Percentiles rank a stretch among this genome's conserved stretches.
These are phyloP conservation scores for Saccostrea glomerata DNA, from an alignment of 1,140 invertebrate species.

Conservation along the genomic window DNA sequence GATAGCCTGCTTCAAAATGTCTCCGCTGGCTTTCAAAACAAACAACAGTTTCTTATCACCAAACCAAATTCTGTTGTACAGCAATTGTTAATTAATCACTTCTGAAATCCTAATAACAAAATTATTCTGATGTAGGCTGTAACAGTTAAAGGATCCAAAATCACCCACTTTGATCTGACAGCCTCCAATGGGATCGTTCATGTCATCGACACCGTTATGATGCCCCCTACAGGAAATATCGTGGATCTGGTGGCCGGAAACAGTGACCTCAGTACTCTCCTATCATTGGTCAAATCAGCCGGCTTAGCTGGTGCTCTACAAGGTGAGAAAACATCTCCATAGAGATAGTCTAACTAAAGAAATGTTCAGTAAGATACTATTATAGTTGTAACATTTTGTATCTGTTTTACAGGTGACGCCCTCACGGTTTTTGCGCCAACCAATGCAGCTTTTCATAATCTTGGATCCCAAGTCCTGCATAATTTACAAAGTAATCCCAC, in stretches of 20 bases:
- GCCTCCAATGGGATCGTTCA: constrained; percentile 59
- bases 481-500: not conserved
- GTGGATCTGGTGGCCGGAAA: constrained; percentile 57
- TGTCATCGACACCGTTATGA: constrained; percentile 60
- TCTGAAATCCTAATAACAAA: not conserved
- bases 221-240: constrained; percentile 60
- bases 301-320: constrained; percentile 55
- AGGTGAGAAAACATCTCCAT: constrained; percentile 38
- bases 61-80: not conserved
- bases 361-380: not conserved
- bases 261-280: constrained; percentile 55
- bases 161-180: constrained; percentile 50
- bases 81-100: not conserved
- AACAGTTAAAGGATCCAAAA: constrained; percentile 59
- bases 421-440: constrained; percentile 90
- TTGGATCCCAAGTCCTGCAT: constrained; percentile 45
- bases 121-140: constrained; percentile 43
- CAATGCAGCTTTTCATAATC: constrained; percentile 87
- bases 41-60: too few relatives aligned
- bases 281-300: constrained; percentile 51
- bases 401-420: constrained; percentile 47
- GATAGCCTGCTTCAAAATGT: too few relatives aligned
- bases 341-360: not conserved
- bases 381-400: not conserved
- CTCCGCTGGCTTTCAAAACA: too few relatives aligned